Evolutionary conservation across 1,140 invertebrate species (phyloP).

Genomic region (Leptoteleia sp.): DNA sequence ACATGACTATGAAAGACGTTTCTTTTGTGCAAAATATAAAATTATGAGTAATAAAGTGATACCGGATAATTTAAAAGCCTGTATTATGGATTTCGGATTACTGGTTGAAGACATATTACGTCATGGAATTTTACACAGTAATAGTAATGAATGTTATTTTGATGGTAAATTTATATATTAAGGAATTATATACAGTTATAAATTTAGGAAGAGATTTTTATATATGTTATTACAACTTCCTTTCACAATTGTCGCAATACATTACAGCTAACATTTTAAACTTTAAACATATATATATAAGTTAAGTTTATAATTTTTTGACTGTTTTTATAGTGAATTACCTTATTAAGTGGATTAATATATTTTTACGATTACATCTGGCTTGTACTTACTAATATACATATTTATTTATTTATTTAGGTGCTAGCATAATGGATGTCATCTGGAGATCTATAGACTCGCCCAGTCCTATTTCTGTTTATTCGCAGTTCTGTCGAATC

Average conservation of each 20-base stretch:
- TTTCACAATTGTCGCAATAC: no score
- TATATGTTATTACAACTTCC: no score
- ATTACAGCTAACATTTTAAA: no score
- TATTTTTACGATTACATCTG: no score
- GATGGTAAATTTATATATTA: constrained; percentile 25
- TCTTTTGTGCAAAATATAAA: constrained; percentile 57
- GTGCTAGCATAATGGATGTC: constrained; percentile 29
- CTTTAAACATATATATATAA: no score
- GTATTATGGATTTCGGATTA: constrained; percentile 38
- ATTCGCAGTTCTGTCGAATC: constrained; percentile 56
- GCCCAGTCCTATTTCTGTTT: constrained; percentile 47
- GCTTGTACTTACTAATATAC: no score
- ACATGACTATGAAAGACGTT: constrained; percentile 71
- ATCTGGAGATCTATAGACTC: constrained; percentile 48
- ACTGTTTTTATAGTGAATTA: no score
- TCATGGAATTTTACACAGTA: constrained; percentile 68
- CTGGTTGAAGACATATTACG: constrained; percentile 66
- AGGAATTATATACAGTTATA: no score
- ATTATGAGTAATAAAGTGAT: constrained; percentile 24
- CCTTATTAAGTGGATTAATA: no score
- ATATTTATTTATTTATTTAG: constrained; percentile 12
- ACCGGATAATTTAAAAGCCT: constrained; percentile 8
- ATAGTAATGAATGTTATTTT: constrained; percentile 59
- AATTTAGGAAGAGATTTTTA: no score
- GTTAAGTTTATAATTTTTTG: no score